Conservation (phyloP, 2,113 vertebrate genomes). For the Lagenorhynchus albirostris region DNA sequence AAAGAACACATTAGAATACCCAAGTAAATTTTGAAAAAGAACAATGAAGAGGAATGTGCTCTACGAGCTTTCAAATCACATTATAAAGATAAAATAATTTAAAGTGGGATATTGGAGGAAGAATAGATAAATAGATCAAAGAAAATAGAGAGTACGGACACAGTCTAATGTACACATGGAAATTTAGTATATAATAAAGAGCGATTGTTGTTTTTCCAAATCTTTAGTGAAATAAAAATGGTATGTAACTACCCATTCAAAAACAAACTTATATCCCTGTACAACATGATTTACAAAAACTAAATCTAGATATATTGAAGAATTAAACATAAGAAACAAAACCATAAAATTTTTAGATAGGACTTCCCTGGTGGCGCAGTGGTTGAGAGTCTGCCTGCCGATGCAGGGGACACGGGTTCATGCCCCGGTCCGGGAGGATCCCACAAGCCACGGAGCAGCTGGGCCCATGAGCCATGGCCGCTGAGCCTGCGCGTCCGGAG, state of each 20-base stretch:
- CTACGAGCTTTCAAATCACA: neutral
- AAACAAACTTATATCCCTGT: neutral
- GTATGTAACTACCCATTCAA: neutral
- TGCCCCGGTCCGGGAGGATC: no score
- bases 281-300: neutral
- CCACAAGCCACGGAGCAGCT: no score
- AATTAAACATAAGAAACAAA: constrained; percentile 9
- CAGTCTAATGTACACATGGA: neutral
- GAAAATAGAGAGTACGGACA: neutral
- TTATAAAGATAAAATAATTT: neutral
- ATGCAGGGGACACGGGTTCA: no score
- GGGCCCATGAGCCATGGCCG: no score
- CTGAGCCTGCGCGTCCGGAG: no score
- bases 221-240: neutral
- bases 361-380: no score
- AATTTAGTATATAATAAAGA: neutral
- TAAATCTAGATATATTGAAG: neutral
- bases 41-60: neutral
- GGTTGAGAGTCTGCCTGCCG: no score
- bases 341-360: neutral
- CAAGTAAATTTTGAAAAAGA: neutral
- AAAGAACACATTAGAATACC: neutral
- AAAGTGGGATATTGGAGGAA: neutral
- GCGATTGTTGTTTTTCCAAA: neutral
- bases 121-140: neutral